Conservation (phyloP, 2,888 invertebrate species). For the Drosophila paranaensis region DNA sequence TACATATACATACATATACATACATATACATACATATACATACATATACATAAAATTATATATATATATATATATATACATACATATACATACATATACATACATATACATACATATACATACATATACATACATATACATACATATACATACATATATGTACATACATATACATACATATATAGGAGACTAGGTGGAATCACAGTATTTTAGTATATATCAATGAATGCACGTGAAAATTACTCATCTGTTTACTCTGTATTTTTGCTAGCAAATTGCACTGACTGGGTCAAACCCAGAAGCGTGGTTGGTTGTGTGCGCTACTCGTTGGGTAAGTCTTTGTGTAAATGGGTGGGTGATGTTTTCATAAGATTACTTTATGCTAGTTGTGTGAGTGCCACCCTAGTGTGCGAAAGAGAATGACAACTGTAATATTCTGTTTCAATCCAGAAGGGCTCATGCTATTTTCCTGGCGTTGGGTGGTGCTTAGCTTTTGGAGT, state of each 20-base stretch:
- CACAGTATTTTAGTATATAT: slow-evolving; percentile 3
- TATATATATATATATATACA: no score
- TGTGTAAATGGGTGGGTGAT: slow-evolving; percentile 24
- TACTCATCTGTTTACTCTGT: slow-evolving; percentile 42
- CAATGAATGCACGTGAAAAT: slow-evolving; percentile 1
- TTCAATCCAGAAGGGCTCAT: slow-evolving; percentile 57
- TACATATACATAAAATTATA: no score
- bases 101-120: no score
- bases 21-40: no score
- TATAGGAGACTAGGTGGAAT: no score
- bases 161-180: no score
- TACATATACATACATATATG: no score
- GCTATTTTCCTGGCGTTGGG: slow-evolving; percentile 48
- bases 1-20: no score
- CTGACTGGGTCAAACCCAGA: slow-evolving; percentile 28
- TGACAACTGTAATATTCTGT: slow-evolving; percentile 58
- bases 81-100: no score
- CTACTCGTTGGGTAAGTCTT: slow-evolving; percentile 39
- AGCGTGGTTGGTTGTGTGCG: slow-evolving; percentile 45
- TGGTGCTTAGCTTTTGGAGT: slow-evolving; percentile 32
- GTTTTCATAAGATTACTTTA: slow-evolving; percentile 55
- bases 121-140: no score
- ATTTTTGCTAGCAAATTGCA: slow-evolving; percentile 56
- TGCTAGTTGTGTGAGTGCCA: slow-evolving; percentile 39
- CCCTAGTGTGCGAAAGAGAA: slow-evolving; percentile 39